Conservation (phyloP, 2,113 vertebrate species). For the Bothrops jararaca region DNA sequence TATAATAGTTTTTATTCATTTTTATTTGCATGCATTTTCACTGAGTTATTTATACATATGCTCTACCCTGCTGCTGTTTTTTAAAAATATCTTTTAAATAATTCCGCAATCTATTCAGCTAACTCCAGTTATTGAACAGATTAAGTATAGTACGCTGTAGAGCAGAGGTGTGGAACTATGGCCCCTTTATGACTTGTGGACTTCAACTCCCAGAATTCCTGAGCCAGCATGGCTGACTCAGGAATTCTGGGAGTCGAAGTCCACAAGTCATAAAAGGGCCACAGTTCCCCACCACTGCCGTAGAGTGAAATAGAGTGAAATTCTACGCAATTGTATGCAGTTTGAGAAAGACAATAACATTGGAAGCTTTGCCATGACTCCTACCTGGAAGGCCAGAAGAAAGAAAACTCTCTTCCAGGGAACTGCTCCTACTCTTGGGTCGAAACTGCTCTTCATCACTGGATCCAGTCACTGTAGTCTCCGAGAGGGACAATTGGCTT, state of each 20-base stretch:
- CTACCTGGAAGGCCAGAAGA: slow-evolving; percentile 61
- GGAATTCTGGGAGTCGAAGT: background rate
- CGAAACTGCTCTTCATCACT: slow-evolving; percentile 75
- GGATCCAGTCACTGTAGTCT: slow-evolving; percentile 66
- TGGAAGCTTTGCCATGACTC: background rate
- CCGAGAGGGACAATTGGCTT: slow-evolving; percentile 72
- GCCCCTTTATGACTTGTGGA: background rate
- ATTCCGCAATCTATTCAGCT: background rate
- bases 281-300: background rate
- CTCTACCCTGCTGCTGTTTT: background rate
- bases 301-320: background rate
- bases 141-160: background rate
- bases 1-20: background rate
- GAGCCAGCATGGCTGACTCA: too few species aligned
- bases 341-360: accelerated
- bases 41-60: background rate
- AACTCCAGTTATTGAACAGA: background rate
- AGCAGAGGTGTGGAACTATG: background rate
- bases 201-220: background rate
- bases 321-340: background rate
- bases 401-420: slow-evolving; percentile 66
- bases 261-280: background rate
- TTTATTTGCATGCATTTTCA: background rate
- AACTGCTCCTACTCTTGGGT: slow-evolving; percentile 70
- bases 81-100: background rate